Base-by-base conservation (phyloP, 2,888 invertebrate species). In the Hoplodrina blanda region DNA sequence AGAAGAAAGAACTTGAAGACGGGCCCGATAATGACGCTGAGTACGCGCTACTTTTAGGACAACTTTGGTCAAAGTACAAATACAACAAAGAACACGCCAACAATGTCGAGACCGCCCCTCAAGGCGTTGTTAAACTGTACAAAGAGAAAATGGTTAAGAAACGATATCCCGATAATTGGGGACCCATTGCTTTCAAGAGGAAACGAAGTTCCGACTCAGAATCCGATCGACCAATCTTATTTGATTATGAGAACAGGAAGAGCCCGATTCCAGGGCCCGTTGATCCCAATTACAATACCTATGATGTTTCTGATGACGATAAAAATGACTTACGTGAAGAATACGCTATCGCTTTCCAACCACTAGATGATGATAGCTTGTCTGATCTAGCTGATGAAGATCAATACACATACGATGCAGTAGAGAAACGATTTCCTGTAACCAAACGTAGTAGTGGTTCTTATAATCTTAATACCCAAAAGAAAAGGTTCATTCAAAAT, bases 361-460 rank as follows among this genome's bases (percentile, higher is more conserved):
- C 96, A 30, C 83, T 96, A 56, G 95, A 96, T 70, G 96, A 95
- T 70, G 94, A 95, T 66, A 91, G 88, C 54, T 71, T 93, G 11
- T 89, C 93, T 66, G 95, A 95, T 80, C 83, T 93, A 54, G 88
- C 90, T 15, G 94, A 95, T 79, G 94, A 95, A 62, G 94, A 95
- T 73, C 94, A 93, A 74, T 95, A 93, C 78, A 84, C 92, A 2
- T 96, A 94, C 69, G 95, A 94, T 63, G 84, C 89, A 11, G 88
- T 93, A 20, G 95, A 95, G 81, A 97, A 97, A 91, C 96, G 97
- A 5, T 97, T 97, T 85, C 97, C 97, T 0, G 97, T 97, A 0
- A 92, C 97, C 4, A 97, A 98, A 89, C 95, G 97, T 2, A 97
- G 97, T 62, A 97, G 96, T 76, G 95, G 93, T 19, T 91, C 89